Conservation (phyloP, 2,113 vertebrate species). For the Mastomys natalensis region DNA sequence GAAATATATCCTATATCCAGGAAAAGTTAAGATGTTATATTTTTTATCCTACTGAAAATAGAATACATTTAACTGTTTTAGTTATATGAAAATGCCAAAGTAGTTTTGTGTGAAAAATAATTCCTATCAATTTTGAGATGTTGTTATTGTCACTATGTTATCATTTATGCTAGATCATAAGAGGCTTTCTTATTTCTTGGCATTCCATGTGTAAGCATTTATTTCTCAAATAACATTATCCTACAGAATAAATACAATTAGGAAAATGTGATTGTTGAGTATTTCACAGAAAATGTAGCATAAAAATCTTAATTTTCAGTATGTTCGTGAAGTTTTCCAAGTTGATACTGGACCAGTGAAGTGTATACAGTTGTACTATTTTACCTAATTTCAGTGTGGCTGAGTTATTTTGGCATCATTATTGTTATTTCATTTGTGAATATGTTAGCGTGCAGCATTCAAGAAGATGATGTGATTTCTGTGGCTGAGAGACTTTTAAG, state of each 20-base stretch:
- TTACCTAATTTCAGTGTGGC: constrained; percentile 31
- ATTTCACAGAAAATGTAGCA: constrained; percentile 5
- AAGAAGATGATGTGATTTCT: constrained; percentile 14
- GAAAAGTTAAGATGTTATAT: neutral
- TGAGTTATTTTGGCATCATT: neutral
- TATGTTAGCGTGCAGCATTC: neutral
- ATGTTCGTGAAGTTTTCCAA: neutral
- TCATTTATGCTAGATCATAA: neutral
- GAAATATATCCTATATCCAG: neutral
- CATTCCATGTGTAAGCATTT: neutral
- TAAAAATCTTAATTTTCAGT: constrained; percentile 34
- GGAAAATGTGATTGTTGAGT: neutral
- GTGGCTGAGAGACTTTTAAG: constrained; percentile 26
- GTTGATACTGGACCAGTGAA: neutral
- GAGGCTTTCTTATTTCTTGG: neutral
- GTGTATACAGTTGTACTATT: constrained; percentile 28
- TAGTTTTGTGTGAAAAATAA: neutral
- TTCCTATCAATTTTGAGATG: neutral
- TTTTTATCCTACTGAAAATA: neutral
- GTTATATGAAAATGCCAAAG: constrained; percentile 19
- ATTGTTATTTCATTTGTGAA: constrained; percentile 34
- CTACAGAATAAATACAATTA: neutral
- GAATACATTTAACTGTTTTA: constrained; percentile 7
- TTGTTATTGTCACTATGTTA: neutral
- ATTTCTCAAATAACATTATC: neutral